Conservation (phyloP, 2,113 vertebrate genomes). For the Seriola rivoliana region DNA sequence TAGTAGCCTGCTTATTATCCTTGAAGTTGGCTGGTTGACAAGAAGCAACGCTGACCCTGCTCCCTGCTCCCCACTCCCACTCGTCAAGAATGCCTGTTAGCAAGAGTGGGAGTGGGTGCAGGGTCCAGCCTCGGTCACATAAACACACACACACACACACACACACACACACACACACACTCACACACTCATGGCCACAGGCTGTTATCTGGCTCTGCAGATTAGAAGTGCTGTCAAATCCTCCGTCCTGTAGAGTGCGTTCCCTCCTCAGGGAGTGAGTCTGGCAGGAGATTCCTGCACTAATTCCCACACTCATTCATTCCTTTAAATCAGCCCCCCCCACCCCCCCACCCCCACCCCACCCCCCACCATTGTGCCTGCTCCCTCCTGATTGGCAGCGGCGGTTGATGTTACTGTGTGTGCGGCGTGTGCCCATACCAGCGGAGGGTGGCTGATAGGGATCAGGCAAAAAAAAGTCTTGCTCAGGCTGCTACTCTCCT, state of each 20-base stretch:
- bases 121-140: conserved; percentile 24
- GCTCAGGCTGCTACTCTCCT: conserved; percentile 50
- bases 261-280: conserved; percentile 46
- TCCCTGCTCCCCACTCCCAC: conserved; percentile 13
- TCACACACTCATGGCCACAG: conserved; percentile 11
- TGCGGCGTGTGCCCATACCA: conserved; percentile 19
- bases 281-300: conserved; percentile 52
- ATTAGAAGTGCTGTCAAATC: conserved; percentile 49
- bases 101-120: conserved; percentile 29
- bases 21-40: neutral
- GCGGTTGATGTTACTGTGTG: conserved; percentile 32
- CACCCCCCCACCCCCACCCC: neutral
- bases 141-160: conserved; percentile 40
- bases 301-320: conserved; percentile 54
- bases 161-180: conserved; percentile 40
- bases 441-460: conserved; percentile 52
- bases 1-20: neutral
- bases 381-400: conserved; percentile 50
- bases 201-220: conserved; percentile 59
- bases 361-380: conserved; percentile 32
- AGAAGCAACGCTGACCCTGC: conserved; percentile 5
- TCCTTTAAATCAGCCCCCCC: conserved; percentile 9
- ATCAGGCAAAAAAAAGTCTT: conserved; percentile 46
- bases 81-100: conserved; percentile 21
- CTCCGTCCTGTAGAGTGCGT: conserved; percentile 39